phyloP scores from a whole-genome alignment of 2,113 vertebrate genomes.

The Cyrtonyx montezumae region DNA sequence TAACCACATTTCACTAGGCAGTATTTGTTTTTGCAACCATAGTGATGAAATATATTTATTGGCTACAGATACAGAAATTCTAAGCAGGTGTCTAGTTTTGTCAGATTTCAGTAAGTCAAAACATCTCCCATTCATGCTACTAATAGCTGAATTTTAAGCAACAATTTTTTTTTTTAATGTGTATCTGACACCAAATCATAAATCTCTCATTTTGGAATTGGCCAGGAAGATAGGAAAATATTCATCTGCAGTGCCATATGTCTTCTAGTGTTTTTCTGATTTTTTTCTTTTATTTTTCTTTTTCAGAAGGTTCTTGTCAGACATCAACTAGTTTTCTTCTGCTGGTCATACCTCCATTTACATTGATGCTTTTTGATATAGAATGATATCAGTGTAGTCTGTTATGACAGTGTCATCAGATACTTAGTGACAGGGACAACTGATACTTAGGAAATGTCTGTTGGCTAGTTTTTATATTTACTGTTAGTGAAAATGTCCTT shows the following conservation, averaged over 20 bases:
- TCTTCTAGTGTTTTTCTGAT: neutral
- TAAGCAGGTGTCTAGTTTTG: conserved; percentile 43
- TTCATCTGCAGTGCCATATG: neutral
- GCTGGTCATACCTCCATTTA: neutral
- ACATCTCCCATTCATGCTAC: neutral
- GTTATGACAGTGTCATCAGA: neutral
- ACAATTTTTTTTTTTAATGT: neutral
- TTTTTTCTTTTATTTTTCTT: neutral
- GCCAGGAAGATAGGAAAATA: neutral
- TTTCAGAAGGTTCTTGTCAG: neutral
- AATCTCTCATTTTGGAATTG: neutral
- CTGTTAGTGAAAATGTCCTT: neutral
- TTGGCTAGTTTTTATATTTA: neutral
- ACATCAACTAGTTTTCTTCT: neutral
- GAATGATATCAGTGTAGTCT: neutral
- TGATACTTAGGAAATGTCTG: neutral
- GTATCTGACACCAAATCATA: neutral
- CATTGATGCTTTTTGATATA: neutral
- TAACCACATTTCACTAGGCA: conserved; percentile 25
- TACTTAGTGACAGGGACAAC: neutral
- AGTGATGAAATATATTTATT: conserved; percentile 48
- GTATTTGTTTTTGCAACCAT: conserved; percentile 57
- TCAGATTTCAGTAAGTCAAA: conserved; percentile 11
- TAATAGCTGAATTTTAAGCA: neutral
- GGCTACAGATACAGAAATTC: neutral